Conservation (phyloP, 2,113 vertebrate species). For the Gorsachius goisagi region DNA sequence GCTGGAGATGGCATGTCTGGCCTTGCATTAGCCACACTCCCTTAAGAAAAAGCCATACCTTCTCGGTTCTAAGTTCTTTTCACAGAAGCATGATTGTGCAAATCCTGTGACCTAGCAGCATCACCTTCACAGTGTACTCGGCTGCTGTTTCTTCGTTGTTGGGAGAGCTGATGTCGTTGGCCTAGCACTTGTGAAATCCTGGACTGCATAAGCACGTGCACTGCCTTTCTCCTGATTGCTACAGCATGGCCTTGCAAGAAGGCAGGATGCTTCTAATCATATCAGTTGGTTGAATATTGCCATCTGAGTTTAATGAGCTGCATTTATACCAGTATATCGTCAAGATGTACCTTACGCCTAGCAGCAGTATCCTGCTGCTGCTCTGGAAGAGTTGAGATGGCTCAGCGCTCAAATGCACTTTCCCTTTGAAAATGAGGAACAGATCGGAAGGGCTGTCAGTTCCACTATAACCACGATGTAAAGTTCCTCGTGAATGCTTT, state of each 20-base stretch:
- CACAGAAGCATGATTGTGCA: not conserved
- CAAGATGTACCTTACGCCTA: not conserved
- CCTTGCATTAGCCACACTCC: not conserved
- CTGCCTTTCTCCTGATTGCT: not conserved
- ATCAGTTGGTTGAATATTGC: not conserved
- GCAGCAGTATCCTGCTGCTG: not conserved
- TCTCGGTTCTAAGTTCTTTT: not conserved
- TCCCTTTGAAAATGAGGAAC: not conserved
- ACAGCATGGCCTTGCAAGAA: not conserved
- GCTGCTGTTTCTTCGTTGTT: not conserved
- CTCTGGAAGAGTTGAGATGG: not conserved
- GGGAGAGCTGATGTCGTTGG: not conserved
- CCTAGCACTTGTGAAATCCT: not conserved
- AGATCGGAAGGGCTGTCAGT: not conserved
- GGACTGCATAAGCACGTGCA: not conserved
- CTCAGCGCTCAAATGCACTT: not conserved
- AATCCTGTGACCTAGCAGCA: fast-evolving
- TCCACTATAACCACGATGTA: not conserved
- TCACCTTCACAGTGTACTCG: not conserved
- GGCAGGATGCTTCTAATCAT: not conserved
- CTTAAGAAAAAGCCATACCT: not conserved
- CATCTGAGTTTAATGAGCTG: not conserved
- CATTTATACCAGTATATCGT: not conserved
- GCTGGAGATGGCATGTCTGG: not conserved
- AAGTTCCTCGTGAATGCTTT: not conserved